Evolutionary conservation across 2,113 vertebrate species (phyloP), one percentile per base, ranked within the genome.

Genomic region (Hypomesus transpacificus): DNA sequence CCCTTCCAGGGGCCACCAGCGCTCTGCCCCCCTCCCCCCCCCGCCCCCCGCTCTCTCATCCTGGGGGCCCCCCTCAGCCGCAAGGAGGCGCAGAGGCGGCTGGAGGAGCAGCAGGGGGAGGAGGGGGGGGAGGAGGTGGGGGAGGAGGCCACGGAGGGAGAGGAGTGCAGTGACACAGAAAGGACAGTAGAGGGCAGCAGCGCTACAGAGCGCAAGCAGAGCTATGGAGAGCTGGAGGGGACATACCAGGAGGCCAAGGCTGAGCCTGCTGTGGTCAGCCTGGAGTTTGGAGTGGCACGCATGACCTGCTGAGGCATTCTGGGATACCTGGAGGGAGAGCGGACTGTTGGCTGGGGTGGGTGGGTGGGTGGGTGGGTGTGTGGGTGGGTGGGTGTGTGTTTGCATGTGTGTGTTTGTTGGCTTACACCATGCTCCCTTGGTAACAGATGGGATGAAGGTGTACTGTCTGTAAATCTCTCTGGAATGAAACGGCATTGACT

Each of bases 131-230:
- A 26, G 24, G 90, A 92, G 83, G 74, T 90, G 18, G 92, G 91
- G 63, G 94, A 90, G 81, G 91, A 90, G 5, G 83, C 89, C 11
- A 77, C 88, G 0, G 90, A 90, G 0, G 81, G 80, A 0, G 90
- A 91, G 0, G 81, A 80, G 4, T 16, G 60, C 82, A 91, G 78
- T 0, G 92, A 93, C 58, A 84, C 87, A 0, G 87, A 95, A 79
- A 91, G 94, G 88, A 95, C 94, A 74, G 92, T 96, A 92, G 97
- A 99, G 92, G 96, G 96, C 92, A 96, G 95, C 92, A 98, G 89
- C 66, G 80, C 91, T 24, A 91, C 92, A 6, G 97, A 96, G 69
- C 96, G 97, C 53, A 96, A 96, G 79, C 97, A 98, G 70, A 94
- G 95, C 69, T 98, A 96, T 67, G 91, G 86, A 3, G 94, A 95